phyloP scores from a whole-genome alignment of 2,113 vertebrate genomes.

The Galbula dea region DNA sequence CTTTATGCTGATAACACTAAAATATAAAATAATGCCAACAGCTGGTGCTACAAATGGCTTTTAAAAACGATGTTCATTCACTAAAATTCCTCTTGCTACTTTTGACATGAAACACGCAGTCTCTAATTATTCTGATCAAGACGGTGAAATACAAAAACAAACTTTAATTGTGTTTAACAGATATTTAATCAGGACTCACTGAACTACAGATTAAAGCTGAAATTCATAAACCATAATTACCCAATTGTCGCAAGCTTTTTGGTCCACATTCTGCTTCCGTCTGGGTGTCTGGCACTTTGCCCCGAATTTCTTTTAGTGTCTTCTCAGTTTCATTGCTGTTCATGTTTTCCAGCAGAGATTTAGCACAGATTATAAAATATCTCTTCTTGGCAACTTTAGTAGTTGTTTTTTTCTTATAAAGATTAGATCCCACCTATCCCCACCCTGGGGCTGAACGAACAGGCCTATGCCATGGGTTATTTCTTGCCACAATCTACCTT shows the following conservation, averaged over 20 bases:
- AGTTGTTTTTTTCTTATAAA: constrained; percentile 68
- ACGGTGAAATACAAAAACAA: constrained; percentile 88
- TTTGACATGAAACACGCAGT: constrained; percentile 86
- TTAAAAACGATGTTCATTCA: constrained; percentile 88
- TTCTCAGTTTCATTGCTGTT: constrained; percentile 84
- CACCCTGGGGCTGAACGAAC: constrained; percentile 45
- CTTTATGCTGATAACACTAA: constrained; percentile 84
- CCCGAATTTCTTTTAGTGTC: constrained; percentile 85
- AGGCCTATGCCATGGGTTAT: not conserved
- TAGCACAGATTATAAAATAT: constrained; percentile 84
- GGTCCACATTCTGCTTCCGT: constrained; percentile 85
- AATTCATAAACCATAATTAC: constrained; percentile 90
- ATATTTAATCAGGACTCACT: constrained; percentile 89
- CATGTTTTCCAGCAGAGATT: constrained; percentile 85
- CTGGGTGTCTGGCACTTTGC: constrained; percentile 85
- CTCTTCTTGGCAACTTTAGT: constrained; percentile 82
- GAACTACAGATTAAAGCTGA: constrained; percentile 90
- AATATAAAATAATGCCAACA: constrained; percentile 87
- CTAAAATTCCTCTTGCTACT: constrained; percentile 85
- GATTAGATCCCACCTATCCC: constrained; percentile 60
- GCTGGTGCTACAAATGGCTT: constrained; percentile 87
- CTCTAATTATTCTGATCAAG: constrained; percentile 90
- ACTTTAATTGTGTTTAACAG: constrained; percentile 90
- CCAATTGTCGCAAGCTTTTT: constrained; percentile 87
- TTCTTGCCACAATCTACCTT: constrained; percentile 28